These are phyloP conservation scores for Noctua fimbriata DNA, from an alignment of 2,888 invertebrate genomes.

Conservation along the genomic window DNA sequence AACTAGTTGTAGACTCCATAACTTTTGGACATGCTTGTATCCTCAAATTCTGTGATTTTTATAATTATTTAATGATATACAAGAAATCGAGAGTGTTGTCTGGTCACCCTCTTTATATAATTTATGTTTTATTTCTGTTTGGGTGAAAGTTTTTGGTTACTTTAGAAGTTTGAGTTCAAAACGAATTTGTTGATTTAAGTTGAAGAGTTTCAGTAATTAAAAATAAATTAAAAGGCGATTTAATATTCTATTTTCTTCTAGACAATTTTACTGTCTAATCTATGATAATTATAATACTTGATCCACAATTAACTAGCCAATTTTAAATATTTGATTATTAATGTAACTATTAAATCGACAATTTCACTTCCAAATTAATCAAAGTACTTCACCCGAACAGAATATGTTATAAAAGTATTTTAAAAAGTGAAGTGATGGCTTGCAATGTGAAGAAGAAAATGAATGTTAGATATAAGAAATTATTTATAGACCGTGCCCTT, in stretches of 20 bases:
- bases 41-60: slow-evolving; percentile 79
- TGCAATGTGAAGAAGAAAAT: slow-evolving; percentile 24
- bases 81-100: slow-evolving; percentile 69
- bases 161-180: not conserved
- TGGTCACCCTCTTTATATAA: slow-evolving; percentile 70
- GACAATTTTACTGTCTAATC: not conserved
- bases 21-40: slow-evolving; percentile 67
- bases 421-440: slow-evolving; percentile 57
- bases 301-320: not conserved
- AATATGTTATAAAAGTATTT: slow-evolving; percentile 62
- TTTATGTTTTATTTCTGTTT: slow-evolving; percentile 40
- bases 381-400: slow-evolving; percentile 48
- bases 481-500: slow-evolving; percentile 46
- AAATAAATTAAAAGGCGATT: not conserved
- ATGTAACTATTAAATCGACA: not conserved
- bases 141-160: slow-evolving; percentile 27
- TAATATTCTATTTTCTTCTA: not conserved
- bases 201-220: not conserved
- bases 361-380: not conserved
- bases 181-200: not conserved
- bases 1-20: slow-evolving; percentile 39
- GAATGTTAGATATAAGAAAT: slow-evolving; percentile 12
- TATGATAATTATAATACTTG: not conserved
- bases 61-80: slow-evolving; percentile 65
- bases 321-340: not conserved